Evolutionary conservation across 2,113 vertebrate genomes (phyloP).

Genomic region (Scalopus aquaticus): DNA sequence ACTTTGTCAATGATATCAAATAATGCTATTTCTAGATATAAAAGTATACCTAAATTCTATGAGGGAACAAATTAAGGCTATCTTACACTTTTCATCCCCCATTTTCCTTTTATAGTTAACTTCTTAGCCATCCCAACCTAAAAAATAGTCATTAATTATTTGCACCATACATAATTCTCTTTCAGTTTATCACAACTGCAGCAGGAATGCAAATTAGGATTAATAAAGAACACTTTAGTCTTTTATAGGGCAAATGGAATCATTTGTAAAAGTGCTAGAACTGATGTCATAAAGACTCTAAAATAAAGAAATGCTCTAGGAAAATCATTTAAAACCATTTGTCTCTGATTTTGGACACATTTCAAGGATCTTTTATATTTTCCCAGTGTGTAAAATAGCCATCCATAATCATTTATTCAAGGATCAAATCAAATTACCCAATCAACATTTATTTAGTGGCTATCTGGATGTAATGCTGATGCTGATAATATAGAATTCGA

Average conservation of each 20-base stretch:
- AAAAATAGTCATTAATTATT: background rate
- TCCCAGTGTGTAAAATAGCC: background rate
- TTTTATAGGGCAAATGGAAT: background rate
- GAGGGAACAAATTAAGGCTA: background rate
- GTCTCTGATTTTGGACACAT: constrained; percentile 2
- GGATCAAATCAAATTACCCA: background rate
- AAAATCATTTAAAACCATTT: constrained; percentile 45
- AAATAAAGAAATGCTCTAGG: background rate
- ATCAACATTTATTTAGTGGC: background rate
- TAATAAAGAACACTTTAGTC: background rate
- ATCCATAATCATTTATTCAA: constrained; percentile 8
- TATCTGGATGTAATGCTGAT: background rate
- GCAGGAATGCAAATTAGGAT: background rate
- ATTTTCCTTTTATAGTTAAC: constrained; percentile 14
- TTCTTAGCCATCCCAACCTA: background rate
- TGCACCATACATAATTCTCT: background rate
- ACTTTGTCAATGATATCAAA: background rate
- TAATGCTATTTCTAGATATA: background rate
- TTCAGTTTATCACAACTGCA: background rate
- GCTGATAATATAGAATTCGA: background rate
- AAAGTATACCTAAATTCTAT: background rate
- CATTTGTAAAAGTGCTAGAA: background rate
- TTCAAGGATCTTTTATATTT: constrained; percentile 22
- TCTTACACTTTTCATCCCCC: background rate
- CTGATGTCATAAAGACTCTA: background rate